phyloP scores from a whole-genome alignment of 2,797 vertebrate species.

The Percopsis omiscomaycus region DNA sequence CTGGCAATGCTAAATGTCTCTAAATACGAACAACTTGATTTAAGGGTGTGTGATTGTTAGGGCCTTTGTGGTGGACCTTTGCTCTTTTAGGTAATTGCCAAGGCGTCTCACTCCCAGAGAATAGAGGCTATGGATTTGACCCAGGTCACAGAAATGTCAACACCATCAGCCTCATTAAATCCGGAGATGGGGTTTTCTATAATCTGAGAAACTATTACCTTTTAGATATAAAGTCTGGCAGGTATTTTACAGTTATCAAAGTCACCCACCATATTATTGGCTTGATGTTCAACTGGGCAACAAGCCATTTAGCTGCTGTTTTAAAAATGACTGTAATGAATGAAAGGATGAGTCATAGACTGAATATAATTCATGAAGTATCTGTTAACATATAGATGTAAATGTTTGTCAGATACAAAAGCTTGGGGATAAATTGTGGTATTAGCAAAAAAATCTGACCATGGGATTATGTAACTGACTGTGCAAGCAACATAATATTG shows the following conservation, averaged over 20 bases:
- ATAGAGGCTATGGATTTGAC: conserved; percentile 55
- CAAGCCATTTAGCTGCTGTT: neutral
- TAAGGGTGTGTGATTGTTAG: conserved; percentile 21
- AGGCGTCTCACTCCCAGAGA: conserved; percentile 48
- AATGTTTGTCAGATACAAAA: too few species aligned
- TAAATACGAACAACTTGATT: conserved; percentile 47
- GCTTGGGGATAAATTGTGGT: too few species aligned
- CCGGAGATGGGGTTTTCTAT: conserved; percentile 38
- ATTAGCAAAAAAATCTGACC: neutral
- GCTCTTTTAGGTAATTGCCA: conserved; percentile 37
- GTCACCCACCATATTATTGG: neutral
- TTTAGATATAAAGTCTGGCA: conserved; percentile 13
- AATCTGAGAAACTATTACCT: conserved; percentile 35
- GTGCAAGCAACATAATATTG: neutral
- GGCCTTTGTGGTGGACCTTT: conserved; percentile 45
- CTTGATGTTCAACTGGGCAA: neutral
- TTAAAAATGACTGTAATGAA: too few species aligned
- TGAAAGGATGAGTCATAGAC: neutral
- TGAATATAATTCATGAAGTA: neutral
- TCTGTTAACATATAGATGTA: too few species aligned
- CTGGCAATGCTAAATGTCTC: conserved; percentile 36
- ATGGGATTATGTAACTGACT: neutral
- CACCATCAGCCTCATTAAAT: conserved; percentile 47
- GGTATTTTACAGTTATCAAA: conserved; percentile 11
- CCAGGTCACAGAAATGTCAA: conserved; percentile 58